Evolutionary conservation across 2,888 invertebrate species (phyloP).

Genomic region (Automeris io): DNA sequence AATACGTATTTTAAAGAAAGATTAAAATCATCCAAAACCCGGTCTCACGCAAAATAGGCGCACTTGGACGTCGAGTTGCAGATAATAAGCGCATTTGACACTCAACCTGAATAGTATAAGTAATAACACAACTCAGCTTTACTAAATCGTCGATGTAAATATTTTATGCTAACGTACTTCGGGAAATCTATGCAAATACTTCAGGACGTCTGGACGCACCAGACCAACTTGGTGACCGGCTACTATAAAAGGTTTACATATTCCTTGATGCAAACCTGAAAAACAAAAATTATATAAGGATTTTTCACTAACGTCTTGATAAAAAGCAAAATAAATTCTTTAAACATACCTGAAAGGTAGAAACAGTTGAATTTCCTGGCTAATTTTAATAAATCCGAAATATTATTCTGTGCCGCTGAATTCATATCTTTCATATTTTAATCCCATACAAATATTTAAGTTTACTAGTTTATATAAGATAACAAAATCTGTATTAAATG

Average conservation of each 20-base stretch:
- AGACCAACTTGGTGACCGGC: conserved; percentile 94
- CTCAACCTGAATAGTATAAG: too few species aligned
- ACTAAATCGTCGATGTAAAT: neutral
- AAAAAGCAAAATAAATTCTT: conserved; percentile 13
- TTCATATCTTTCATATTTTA: conserved; percentile 71
- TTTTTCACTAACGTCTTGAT: conserved; percentile 17
- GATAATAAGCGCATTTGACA: too few species aligned
- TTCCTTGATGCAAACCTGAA: conserved; percentile 84
- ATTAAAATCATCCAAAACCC: too few species aligned
- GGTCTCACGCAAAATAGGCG: too few species aligned
- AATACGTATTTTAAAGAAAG: too few species aligned
- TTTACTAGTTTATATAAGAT: neutral
- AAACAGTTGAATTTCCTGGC: conserved; percentile 94
- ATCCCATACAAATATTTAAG: conserved; percentile 32
- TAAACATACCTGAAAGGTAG: conserved; percentile 84
- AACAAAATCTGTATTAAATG: neutral
- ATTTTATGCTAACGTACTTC: conserved; percentile 77
- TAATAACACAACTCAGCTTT: too few species aligned
- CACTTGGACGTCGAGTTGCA: too few species aligned
- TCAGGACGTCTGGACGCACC: conserved; percentile 89
- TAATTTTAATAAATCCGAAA: conserved; percentile 82
- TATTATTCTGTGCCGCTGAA: conserved; percentile 57
- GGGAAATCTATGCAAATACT: conserved; percentile 87
- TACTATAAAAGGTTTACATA: conserved; percentile 91
- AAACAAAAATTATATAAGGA: conserved; percentile 24